These are phyloP conservation scores for Mythimna lalbum DNA, from an alignment of 2,888 invertebrate genomes.

Conservation along the genomic window DNA sequence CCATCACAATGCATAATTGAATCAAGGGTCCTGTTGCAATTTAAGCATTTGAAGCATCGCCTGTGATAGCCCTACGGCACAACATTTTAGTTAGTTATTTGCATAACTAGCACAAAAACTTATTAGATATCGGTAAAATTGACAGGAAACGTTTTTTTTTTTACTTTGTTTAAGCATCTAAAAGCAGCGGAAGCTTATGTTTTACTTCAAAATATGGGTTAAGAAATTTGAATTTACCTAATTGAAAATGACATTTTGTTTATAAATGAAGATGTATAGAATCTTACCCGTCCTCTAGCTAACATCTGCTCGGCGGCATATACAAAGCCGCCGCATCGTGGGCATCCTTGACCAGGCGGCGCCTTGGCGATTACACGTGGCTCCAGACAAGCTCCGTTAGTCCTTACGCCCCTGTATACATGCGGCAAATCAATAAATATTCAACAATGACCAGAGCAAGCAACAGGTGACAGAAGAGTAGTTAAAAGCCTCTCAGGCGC, in stretches of 20 bases:
- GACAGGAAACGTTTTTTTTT: slow-evolving; percentile 5
- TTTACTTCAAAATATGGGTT: slow-evolving; percentile 7
- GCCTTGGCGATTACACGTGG: slow-evolving; percentile 94
- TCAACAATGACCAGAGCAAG: slow-evolving; percentile 69
- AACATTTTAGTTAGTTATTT: slow-evolving; percentile 69
- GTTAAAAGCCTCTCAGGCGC: slow-evolving; percentile 87
- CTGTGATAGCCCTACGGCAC: slow-evolving; percentile 95
- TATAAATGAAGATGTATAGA: background rate
- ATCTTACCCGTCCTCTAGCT: slow-evolving; percentile 96
- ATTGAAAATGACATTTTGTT: background rate
- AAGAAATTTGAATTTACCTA: slow-evolving; percentile 7
- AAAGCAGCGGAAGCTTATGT: slow-evolving; percentile 50
- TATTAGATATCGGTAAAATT: slow-evolving; percentile 6
- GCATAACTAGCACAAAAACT: slow-evolving; percentile 19
- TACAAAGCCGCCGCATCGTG: slow-evolving; percentile 96
- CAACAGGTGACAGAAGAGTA: slow-evolving; percentile 86
- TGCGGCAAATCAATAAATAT: slow-evolving; percentile 69
- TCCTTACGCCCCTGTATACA: slow-evolving; percentile 85
- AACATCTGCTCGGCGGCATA: slow-evolving; percentile 98
- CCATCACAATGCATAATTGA: slow-evolving; percentile 98
- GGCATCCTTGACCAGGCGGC: slow-evolving; percentile 96
- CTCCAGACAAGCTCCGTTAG: slow-evolving; percentile 92
- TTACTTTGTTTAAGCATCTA: slow-evolving; percentile 22
- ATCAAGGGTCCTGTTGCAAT: slow-evolving; percentile 96
- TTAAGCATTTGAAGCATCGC: slow-evolving; percentile 96